Conservation (phyloP, 1,140 invertebrate genomes). For the Cephus cinctus region DNA sequence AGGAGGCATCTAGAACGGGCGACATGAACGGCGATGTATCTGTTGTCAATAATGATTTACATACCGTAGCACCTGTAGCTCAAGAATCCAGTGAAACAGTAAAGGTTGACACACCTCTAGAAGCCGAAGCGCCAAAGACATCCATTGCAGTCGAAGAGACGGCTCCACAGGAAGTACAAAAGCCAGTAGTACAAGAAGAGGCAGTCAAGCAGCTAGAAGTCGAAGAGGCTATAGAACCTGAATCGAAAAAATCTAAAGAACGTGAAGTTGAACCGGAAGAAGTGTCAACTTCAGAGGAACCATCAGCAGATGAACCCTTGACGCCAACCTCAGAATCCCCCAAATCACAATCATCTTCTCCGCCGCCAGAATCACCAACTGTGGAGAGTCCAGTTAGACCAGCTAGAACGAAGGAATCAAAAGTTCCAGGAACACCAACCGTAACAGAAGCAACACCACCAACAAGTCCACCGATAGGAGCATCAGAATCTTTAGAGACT, state of each 20-base stretch:
- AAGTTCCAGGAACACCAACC: constrained; percentile 38
- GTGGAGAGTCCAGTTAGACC: constrained; percentile 20
- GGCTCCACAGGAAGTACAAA: constrained; percentile 4
- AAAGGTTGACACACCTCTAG: not conserved
- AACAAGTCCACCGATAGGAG: constrained; percentile 27
- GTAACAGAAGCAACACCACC: constrained; percentile 42
- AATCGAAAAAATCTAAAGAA: too few relatives aligned
- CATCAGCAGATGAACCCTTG: constrained; percentile 1
- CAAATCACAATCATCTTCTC: constrained; percentile 4
- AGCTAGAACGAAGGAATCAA: constrained; percentile 23
- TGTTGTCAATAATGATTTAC: constrained; percentile 1
- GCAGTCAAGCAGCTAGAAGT: too few relatives aligned
- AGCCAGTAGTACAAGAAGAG: too few relatives aligned
- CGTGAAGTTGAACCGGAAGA: too few relatives aligned
- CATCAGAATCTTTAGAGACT: too few relatives aligned
- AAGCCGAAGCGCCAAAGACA: not conserved
- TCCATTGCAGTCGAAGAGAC: constrained; percentile 10
- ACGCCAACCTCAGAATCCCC: constrained; percentile 44
- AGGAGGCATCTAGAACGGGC: not conserved
- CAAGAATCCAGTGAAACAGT: not conserved
- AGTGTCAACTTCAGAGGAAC: constrained; percentile 3
- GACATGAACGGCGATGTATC: constrained; percentile 7
- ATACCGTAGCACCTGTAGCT: constrained; percentile 5
- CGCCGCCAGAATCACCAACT: not conserved
- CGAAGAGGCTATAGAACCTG: constrained; percentile 12